Conservation (phyloP, 1,140 invertebrate species). For the Centruroides sculpturatus region DNA sequence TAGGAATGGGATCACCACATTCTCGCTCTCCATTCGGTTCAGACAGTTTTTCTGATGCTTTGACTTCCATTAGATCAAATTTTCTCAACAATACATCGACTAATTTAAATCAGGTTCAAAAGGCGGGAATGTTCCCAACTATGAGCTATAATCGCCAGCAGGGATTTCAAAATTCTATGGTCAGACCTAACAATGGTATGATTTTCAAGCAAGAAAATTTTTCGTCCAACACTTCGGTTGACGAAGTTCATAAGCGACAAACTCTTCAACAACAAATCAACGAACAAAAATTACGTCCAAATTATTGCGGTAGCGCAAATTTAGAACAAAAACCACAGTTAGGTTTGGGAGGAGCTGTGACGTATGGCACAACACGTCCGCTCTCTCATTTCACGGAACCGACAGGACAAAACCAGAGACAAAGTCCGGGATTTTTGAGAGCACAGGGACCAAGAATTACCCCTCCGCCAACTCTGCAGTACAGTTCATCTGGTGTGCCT, state of each 20-base stretch:
- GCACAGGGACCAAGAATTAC: neutral
- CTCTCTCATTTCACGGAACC: neutral
- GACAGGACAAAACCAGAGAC: too few relatives aligned
- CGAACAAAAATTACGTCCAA: too few relatives aligned
- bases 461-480: constrained; percentile 1
- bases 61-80: constrained; percentile 7
- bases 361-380: neutral
- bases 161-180: too few relatives aligned
- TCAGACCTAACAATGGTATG: too few relatives aligned
- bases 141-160: constrained; percentile 1
- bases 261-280: too few relatives aligned
- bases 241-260: too few relatives aligned
- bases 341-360: too few relatives aligned
- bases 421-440: too few relatives aligned
- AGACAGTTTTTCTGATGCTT: constrained; percentile 6
- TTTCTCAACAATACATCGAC: constrained; percentile 4
- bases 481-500: neutral
- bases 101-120: constrained; percentile 3
- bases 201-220: too few relatives aligned
- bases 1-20: neutral
- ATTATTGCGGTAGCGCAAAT: too few relatives aligned
- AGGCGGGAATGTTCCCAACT: constrained; percentile 4
- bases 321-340: too few relatives aligned
- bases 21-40: constrained; percentile 9
- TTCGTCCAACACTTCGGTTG: too few relatives aligned